These are phyloP conservation scores for Xyrichtys novacula DNA, from an alignment of 2,797 vertebrate genomes.

Conservation along the genomic window DNA sequence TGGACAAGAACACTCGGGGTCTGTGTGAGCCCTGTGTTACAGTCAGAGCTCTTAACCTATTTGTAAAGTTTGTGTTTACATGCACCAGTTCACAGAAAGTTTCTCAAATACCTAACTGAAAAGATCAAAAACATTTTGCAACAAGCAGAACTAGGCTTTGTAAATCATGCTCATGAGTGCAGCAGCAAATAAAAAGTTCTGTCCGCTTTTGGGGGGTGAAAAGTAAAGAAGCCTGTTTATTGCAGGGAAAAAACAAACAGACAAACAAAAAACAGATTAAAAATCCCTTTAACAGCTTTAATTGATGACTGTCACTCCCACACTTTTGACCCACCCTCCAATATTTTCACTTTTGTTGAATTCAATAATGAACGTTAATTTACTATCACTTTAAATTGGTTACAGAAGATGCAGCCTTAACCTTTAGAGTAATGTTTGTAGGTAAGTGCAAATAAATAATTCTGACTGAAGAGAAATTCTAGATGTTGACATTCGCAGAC, in stretches of 20 bases:
- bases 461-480: too few relatives aligned
- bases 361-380: too few relatives aligned
- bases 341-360: background rate
- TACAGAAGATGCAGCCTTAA: too few relatives aligned
- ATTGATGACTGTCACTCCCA: background rate
- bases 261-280: background rate
- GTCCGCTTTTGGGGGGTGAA: background rate
- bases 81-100: conserved; percentile 58
- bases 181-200: conserved; percentile 2
- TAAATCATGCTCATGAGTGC: background rate
- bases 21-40: conserved; percentile 32
- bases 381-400: too few relatives aligned
- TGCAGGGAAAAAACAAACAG: conserved; percentile 4
- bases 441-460: too few relatives aligned
- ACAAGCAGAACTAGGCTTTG: conserved; percentile 7
- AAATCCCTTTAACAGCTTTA: background rate
- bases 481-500: too few relatives aligned
- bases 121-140: conserved; percentile 13
- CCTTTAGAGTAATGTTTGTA: too few relatives aligned
- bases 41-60: conserved; percentile 50
- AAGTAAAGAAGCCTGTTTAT: background rate
- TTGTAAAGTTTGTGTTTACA: conserved; percentile 53
- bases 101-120: conserved; percentile 14
- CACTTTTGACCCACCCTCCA: background rate
- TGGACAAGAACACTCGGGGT: conserved; percentile 54